Evolutionary conservation across 2,113 vertebrate species (phyloP), one percentile per base, ranked within the genome.

Genomic region (Grammomys dolichurus): DNA sequence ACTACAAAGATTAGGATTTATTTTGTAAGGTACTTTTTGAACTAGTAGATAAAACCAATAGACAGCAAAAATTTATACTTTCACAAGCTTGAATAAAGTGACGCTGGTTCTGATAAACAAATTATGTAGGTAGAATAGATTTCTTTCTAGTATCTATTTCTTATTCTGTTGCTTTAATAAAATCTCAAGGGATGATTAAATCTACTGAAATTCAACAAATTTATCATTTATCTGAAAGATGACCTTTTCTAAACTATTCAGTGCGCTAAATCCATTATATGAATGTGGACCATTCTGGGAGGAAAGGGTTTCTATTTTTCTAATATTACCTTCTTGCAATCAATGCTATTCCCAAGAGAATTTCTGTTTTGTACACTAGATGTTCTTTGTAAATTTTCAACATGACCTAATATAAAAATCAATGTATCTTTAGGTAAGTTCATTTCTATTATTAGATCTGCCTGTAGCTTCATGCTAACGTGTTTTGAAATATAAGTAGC

Each of bases 341-440:
- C 95, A 96, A 96, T 97, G 94, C 0, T 69, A 36, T 94, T 93
- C 97, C 97, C 97, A 80, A 92, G 97, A 95, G 97, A 56, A 97
- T 97, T 97, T 97, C 92, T 97, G 93, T 97, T 97, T 95, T 91
- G 58, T 94, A 78, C 81, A 89, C 90, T 95, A 92, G 67, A 95
- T 98, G 58, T 94, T 98, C 46, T 81, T 51, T 97, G 92, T 96
- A 97, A 97, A 97, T 98, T 96, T 97, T 97, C 92, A 86, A 97
- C 67, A 80, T 91, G n/a, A 93, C 87, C 87, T 98, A 63, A 97
- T 97, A 93, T 95, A 98, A 97, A 98, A 98, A 97, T 97, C 94
- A 95, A 91, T 97, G 88, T 58, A 93, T 98, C 90, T 97, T 97
- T 80, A 97, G 92, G 80, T 91, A 98, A 97, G 95, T 94, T 97